Conservation (phyloP, 1,140 invertebrate genomes). For the Pectinophora gossypiella region DNA sequence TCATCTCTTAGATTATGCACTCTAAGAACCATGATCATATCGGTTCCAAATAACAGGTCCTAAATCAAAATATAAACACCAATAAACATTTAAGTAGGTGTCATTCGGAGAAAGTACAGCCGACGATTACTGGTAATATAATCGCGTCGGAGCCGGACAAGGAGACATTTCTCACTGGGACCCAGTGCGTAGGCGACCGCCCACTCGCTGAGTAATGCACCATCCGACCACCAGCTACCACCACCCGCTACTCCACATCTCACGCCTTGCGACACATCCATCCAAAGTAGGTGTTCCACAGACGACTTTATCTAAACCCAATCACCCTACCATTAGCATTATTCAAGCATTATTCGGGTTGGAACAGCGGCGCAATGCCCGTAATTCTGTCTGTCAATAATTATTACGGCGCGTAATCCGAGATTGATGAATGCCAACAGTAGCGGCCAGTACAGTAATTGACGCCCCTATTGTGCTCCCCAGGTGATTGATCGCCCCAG, state of each 20-base stretch:
- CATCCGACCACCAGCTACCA: not conserved
- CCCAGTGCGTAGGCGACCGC: constrained; percentile 27
- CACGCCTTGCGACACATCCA: not conserved
- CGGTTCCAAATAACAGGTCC: not conserved
- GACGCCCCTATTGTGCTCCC: constrained; percentile 41
- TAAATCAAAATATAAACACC: not conserved
- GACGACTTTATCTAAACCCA: not conserved
- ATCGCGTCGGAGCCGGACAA: constrained; percentile 12
- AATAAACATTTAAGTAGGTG: constrained; percentile 20
- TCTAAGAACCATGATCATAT: not conserved
- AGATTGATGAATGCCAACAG: constrained; percentile 63
- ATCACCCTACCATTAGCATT: constrained; percentile 18
- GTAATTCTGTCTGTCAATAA: constrained; percentile 61
- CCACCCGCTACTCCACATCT: not conserved
- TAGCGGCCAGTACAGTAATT: constrained; percentile 46
- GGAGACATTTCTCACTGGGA: constrained; percentile 23
- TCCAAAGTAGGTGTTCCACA: not conserved
- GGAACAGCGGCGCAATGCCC: constrained; percentile 19
- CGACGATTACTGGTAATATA: not conserved
- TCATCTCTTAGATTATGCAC: not conserved
- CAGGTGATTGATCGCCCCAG: constrained; percentile 43
- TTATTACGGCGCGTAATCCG: constrained; percentile 56
- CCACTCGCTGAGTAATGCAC: constrained; percentile 22
- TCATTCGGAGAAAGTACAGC: constrained; percentile 23
- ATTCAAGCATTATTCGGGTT: constrained; percentile 24